These are phyloP conservation scores for Nematostella vectensis DNA, from an alignment of 92 coral and sea anemone genomes.

Conservation along the genomic window DNA sequence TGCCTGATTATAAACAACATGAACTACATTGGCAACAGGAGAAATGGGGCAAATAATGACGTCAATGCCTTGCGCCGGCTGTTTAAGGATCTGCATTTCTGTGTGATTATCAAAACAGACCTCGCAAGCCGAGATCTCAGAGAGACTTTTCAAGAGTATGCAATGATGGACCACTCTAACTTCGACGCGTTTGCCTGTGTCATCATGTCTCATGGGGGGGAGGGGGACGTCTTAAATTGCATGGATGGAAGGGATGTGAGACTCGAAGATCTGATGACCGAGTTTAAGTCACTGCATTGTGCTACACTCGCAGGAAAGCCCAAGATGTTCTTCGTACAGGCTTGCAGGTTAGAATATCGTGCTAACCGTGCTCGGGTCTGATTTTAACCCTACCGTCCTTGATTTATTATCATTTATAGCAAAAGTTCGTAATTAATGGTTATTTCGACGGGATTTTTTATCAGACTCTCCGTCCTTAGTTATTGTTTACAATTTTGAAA, in stretches of 20 bases:
- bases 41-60: slow-evolving; percentile 40
- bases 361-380: neutral
- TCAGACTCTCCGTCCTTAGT: no score
- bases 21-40: slow-evolving; percentile 15
- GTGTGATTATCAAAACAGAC: slow-evolving; percentile 18
- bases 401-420: no score
- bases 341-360: slow-evolving; percentile 32
- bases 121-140: slow-evolving; percentile 12
- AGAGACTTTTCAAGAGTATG: neutral
- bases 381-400: no score
- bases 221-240: slow-evolving; percentile 26
- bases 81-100: slow-evolving; percentile 34
- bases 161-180: slow-evolving; percentile 21
- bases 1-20: slow-evolving; percentile 65
- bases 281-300: slow-evolving; percentile 24
- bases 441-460: no score
- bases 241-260: slow-evolving; percentile 14
- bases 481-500: no score
- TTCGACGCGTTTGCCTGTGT: slow-evolving; percentile 51
- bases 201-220: slow-evolving; percentile 56
- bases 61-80: slow-evolving; percentile 20
- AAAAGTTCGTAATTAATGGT: no score
- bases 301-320: slow-evolving; percentile 35
- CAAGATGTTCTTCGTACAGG: slow-evolving; percentile 47
- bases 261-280: slow-evolving; percentile 20